Conservation (phyloP, 64 coral and sea anemone species). For the Actinia equina region DNA sequence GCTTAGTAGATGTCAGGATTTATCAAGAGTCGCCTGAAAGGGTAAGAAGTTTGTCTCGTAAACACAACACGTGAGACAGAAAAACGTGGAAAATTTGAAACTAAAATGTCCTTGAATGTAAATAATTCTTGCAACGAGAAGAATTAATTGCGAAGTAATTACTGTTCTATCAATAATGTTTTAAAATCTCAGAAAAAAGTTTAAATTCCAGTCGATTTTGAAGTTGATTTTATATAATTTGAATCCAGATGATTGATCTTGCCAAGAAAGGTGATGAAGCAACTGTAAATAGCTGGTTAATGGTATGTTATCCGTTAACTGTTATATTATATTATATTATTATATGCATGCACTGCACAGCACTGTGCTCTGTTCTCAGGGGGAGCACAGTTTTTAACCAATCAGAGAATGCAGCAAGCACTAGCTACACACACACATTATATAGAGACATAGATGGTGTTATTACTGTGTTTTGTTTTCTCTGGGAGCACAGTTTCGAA, state of each 20-base stretch:
- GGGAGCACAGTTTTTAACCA: too few species aligned
- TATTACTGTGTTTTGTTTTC: too few species aligned
- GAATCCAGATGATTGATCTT: slow-evolving; percentile 90
- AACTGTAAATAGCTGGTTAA: slow-evolving; percentile 95
- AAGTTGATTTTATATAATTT: neutral
- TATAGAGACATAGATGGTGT: too few species aligned
- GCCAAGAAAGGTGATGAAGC: slow-evolving; percentile 96
- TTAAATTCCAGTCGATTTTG: neutral
- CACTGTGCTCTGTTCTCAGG: too few species aligned
- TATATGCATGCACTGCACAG: too few species aligned
- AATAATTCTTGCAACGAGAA: too few species aligned
- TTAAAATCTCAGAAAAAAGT: neutral
- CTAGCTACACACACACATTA: too few species aligned
- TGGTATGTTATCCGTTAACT: slow-evolving; percentile 39
- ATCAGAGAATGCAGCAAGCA: too few species aligned
- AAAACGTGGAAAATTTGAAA: neutral
- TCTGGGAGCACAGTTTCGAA: too few species aligned
- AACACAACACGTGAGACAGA: neutral
- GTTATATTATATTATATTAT: neutral
- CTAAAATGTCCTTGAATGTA: too few species aligned
- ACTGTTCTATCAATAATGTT: too few species aligned
- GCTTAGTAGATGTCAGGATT: slow-evolving; percentile 86
- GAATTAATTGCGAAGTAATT: too few species aligned
- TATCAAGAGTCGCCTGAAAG: slow-evolving; percentile 97
- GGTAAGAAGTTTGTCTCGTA: slow-evolving; percentile 18